Conservation (phyloP, 1,140 invertebrate genomes). For the Pachypeltis micranthus region DNA sequence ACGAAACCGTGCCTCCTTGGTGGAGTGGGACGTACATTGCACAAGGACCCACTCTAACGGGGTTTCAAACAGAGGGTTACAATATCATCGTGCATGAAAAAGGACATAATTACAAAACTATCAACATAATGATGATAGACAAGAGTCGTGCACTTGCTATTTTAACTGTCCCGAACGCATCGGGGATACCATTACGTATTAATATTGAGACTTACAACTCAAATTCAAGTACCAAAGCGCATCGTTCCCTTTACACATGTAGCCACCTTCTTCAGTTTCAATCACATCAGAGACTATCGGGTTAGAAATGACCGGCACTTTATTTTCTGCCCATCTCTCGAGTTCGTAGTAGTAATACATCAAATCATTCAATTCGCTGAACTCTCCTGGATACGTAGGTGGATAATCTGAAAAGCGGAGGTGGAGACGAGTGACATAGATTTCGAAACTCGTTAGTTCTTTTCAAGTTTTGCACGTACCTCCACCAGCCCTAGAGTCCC, state of each 20-base stretch:
- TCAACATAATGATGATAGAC: not conserved
- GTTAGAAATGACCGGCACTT: not conserved
- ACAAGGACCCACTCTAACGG: too few species aligned
- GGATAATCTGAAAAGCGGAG: too few species aligned
- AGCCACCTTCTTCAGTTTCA: not conserved
- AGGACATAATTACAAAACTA: not conserved
- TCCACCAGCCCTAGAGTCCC: too few species aligned
- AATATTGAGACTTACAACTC: not conserved
- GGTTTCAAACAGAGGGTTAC: too few species aligned
- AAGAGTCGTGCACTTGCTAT: not conserved
- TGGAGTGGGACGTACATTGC: too few species aligned
- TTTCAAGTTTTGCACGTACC: too few species aligned
- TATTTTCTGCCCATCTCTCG: not conserved
- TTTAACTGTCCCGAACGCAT: too few species aligned
- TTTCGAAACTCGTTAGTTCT: too few species aligned
- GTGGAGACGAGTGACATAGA: too few species aligned
- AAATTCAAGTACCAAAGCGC: conserved; percentile 1
- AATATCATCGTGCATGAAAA: not conserved
- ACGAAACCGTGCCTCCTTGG: too few species aligned
- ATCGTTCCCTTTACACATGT: not conserved
- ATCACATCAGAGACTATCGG: not conserved
- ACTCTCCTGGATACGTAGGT: not conserved
- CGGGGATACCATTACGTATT: not conserved
- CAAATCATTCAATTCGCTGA: not conserved
- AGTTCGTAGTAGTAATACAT: not conserved